A percentile compares a stretch with the other conserved stretches of the same genome.
These are phyloP conservation scores for Chaunax sp. DNA, from an alignment of 2,797 vertebrate species.

Conservation along the genomic window DNA sequence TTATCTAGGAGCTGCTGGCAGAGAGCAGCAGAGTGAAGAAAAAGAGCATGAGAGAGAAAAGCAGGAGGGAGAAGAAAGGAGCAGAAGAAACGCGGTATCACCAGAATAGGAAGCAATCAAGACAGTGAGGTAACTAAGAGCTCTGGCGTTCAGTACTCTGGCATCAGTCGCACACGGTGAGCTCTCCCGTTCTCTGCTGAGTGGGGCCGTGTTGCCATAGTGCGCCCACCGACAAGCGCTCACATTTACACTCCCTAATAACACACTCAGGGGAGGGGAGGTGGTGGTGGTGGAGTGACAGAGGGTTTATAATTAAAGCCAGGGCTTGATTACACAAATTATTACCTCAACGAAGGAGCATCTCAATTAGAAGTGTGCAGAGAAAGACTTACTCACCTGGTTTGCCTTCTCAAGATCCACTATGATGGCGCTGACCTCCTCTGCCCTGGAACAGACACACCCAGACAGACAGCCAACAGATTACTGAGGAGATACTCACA, in stretches of 20 bases:
- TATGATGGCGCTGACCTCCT: constrained; percentile 93
- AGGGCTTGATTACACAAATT: constrained; percentile 84
- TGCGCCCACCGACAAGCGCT: constrained; percentile 64
- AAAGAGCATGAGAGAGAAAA: constrained; percentile 31
- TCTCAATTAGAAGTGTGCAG: constrained; percentile 79
- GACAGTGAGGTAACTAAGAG: constrained; percentile 74
- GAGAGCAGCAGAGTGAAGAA: constrained; percentile 57
- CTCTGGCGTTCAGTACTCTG: constrained; percentile 52
- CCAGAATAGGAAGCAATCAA: constrained; percentile 81
- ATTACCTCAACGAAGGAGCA: constrained; percentile 82
- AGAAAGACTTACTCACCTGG: constrained; percentile 92
- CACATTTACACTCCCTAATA: constrained; percentile 79
- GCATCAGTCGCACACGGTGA: constrained; percentile 56
- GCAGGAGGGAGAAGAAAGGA: constrained; percentile 33
- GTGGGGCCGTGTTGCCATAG: constrained; percentile 61
- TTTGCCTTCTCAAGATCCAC: constrained; percentile 95
- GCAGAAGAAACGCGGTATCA: constrained; percentile 66
- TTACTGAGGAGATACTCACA: constrained; percentile 30
- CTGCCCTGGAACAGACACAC: constrained; percentile 85
- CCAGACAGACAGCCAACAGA: constrained; percentile 8
- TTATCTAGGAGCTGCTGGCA: constrained; percentile 79
- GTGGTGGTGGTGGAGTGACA: constrained; percentile 25
- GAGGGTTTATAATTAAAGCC: constrained; percentile 82
- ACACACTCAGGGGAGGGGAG: constrained; percentile 61
- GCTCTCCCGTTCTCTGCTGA: constrained; percentile 62